These are phyloP conservation scores for Masticophis lateralis DNA, from an alignment of 2,797 vertebrate genomes.

Conservation along the genomic window DNA sequence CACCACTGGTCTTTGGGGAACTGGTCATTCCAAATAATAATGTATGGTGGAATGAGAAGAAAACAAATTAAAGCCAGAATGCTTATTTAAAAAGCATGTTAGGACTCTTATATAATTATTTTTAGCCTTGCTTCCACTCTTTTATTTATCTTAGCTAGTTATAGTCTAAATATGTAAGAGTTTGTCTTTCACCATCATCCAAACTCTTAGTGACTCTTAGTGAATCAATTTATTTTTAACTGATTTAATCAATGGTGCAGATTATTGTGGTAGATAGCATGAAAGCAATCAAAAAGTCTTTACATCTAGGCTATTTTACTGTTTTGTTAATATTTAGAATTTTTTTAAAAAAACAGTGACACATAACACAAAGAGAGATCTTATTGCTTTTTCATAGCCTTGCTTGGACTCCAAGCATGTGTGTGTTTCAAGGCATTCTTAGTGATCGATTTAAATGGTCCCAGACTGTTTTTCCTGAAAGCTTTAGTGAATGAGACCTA, in stretches of 20 bases:
- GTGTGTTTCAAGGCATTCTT: slow-evolving; percentile 48
- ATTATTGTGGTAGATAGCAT: slow-evolving; percentile 27
- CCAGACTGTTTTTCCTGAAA: slow-evolving; percentile 55
- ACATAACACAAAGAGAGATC: slow-evolving; percentile 20
- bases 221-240: background rate
- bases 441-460: slow-evolving; percentile 46
- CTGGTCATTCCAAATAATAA: background rate
- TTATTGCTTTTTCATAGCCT: slow-evolving; percentile 31
- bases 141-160: slow-evolving; percentile 20
- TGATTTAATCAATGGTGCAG: slow-evolving; percentile 19
- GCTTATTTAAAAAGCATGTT: background rate
- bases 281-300: slow-evolving; percentile 45
- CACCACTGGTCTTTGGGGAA: background rate
- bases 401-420: slow-evolving; percentile 28
- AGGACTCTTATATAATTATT: background rate
- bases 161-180: slow-evolving; percentile 13
- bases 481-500: slow-evolving; percentile 29
- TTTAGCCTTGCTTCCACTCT: background rate
- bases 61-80: background rate
- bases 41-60: background rate
- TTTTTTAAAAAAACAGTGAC: slow-evolving; percentile 28
- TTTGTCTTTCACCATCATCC: slow-evolving; percentile 23
- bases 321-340: slow-evolving; percentile 30
- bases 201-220: slow-evolving; percentile 20
- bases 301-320: slow-evolving; percentile 21